Evolutionary conservation across 2,113 vertebrate genomes (phyloP).

Genomic region (Daubentonia madagascariensis): DNA sequence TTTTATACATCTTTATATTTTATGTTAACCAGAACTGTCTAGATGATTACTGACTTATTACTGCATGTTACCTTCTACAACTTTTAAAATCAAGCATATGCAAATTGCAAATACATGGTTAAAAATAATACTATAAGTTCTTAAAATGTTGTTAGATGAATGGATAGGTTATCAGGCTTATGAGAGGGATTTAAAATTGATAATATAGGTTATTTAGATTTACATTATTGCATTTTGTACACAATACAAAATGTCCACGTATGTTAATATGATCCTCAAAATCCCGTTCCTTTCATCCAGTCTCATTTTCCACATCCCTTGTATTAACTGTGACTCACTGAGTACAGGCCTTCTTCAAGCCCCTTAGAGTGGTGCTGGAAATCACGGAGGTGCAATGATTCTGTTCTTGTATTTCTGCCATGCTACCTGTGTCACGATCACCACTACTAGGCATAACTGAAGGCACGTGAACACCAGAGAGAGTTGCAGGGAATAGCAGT

Average conservation of each 20-base stretch:
- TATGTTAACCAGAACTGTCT: neutral
- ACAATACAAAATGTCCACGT: no score
- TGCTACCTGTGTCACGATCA: neutral
- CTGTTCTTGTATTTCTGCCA: neutral
- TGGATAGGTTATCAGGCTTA: neutral
- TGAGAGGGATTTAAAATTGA: neutral
- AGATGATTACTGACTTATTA: constrained; percentile 15
- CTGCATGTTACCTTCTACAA: neutral
- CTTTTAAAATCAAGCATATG: constrained; percentile 30
- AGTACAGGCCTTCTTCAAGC: neutral
- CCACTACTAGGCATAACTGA: neutral
- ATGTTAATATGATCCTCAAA: neutral
- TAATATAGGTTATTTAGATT: neutral
- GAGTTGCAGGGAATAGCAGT: neutral
- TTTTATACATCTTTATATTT: neutral
- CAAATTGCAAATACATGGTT: constrained; percentile 33
- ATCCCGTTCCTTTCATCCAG: neutral
- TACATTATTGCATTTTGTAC: neutral
- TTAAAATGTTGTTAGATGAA: constrained; percentile 17
- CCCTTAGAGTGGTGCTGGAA: neutral
- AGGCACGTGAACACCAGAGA: neutral
- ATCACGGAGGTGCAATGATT: neutral
- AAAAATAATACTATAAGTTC: constrained; percentile 13
- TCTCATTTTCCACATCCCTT: neutral
- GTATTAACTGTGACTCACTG: neutral